Evolutionary conservation across 1,140 invertebrate species (phyloP).

Genomic region (Drosophila sturtevanti): DNA sequence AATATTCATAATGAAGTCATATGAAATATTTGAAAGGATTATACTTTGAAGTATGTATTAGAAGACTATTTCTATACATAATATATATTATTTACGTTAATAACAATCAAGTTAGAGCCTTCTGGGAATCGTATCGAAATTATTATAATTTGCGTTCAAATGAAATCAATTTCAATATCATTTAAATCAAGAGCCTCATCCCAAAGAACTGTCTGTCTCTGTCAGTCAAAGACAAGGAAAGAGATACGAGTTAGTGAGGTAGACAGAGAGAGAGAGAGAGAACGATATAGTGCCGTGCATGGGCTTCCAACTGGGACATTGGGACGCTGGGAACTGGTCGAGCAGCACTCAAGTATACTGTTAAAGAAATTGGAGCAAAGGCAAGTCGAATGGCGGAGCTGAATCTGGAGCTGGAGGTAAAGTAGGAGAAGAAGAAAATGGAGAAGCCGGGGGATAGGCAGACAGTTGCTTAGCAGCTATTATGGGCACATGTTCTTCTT

Average conservation of each 20-base stretch:
- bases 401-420: too few relatives aligned
- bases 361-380: neutral
- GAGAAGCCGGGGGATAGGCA: neutral
- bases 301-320: constrained; percentile 61
- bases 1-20: too few relatives aligned
- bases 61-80: neutral
- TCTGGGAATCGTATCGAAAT: constrained; percentile 23
- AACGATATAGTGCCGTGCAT: neutral
- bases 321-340: constrained; percentile 33
- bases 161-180: constrained; percentile 78
- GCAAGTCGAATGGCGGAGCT: neutral
- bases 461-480: constrained; percentile 77
- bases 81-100: neutral
- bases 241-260: neutral
- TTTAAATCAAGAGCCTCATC: constrained; percentile 62
- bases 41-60: too few relatives aligned
- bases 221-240: neutral
- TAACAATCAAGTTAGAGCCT: constrained; percentile 3
- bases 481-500: constrained; percentile 70
- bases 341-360: constrained; percentile 50
- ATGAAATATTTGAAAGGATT: too few relatives aligned
- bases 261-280: neutral
- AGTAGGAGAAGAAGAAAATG: too few relatives aligned
- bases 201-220: constrained; percentile 36
- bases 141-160: constrained; percentile 76